Percentiles rank a stretch among this genome's conserved stretches.
These are phyloP conservation scores for Microctonus brassicae DNA, from an alignment of 2,888 invertebrate genomes.

Conservation along the genomic window DNA sequence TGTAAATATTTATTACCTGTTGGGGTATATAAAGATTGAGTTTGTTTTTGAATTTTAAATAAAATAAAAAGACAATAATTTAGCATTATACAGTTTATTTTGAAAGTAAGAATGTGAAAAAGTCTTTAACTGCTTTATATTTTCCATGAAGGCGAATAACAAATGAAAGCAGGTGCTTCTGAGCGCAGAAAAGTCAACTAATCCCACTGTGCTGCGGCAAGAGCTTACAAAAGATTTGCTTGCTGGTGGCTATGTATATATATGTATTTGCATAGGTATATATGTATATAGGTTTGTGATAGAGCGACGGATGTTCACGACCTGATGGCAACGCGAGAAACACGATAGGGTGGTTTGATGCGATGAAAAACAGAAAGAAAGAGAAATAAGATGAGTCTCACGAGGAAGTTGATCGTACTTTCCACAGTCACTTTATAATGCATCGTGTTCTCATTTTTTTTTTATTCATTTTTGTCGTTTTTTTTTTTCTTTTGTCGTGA, in stretches of 20 bases:
- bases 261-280: background rate
- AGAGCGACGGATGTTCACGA: background rate
- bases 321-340: slow-evolving; percentile 11
- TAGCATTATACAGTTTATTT: background rate
- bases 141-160: slow-evolving; percentile 52
- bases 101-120: background rate
- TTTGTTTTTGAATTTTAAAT: no score
- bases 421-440: slow-evolving; percentile 49
- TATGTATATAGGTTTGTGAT: slow-evolving; percentile 22
- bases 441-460: slow-evolving; percentile 43
- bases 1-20: no score
- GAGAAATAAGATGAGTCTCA: slow-evolving; percentile 8
- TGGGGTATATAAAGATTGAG: no score
- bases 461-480: background rate
- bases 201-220: slow-evolving; percentile 51
- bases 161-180: slow-evolving; percentile 51
- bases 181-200: slow-evolving; percentile 53
- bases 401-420: slow-evolving; percentile 21
- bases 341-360: slow-evolving; percentile 28
- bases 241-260: slow-evolving; percentile 4
- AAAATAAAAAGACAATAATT: no score
- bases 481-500: background rate
- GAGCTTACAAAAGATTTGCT: slow-evolving; percentile 51
- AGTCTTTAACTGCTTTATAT: background rate
- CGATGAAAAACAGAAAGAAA: slow-evolving; percentile 23